Base-by-base conservation (phyloP, 2,113 vertebrate species). In the Emydura subglobosa region DNA sequence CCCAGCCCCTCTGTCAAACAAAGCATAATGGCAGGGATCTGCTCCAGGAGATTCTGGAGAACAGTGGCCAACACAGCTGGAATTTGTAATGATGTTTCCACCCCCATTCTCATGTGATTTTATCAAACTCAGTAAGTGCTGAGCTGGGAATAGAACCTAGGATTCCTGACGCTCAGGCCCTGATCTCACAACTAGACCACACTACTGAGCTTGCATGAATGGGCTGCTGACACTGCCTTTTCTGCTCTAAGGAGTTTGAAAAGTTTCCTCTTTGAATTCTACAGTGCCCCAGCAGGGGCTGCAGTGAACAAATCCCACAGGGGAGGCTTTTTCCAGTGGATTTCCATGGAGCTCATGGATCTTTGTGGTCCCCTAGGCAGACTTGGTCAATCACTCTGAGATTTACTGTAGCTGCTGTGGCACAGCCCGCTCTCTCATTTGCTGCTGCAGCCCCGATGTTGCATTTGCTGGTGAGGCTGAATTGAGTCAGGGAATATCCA, bases 401-500 rank as follows among this genome's bases (percentile, higher is more conserved):
- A 83, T 93, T 95, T 93, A 57, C 92, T n/a, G 78, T 83, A 0
- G 1, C 1, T 6, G 34, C 55, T 4, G 8, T 55, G 90, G 74
- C 51, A 90, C 83, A 84, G 55, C 6, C 1, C 8, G 13, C 11
- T 95, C 79, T 78, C 29, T 82, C 76, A 39, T 55, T 39, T 50
- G 89, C 78, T 94, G 84, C 79, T 76, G 65, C 34, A 78, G 44
- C 47, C 57, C 55, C n/a, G 55, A 29, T 34, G 53, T 83, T 47
- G 24, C 27, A 27, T 57, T 29, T 5, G 34, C 21, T 59, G 90
- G 42, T 44, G 51, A 91, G 83, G 91, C 49, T 9, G 34, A 65
- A 39, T 78, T 72, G 96, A 96, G 86, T 94, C 86, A 95, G 4
- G 0, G 61, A 3, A 55, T 1, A 93, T 95, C 94, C 89, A 96